phyloP scores from a whole-genome alignment of 2,888 invertebrate genomes.

The Epistrophe grossulariae region DNA sequence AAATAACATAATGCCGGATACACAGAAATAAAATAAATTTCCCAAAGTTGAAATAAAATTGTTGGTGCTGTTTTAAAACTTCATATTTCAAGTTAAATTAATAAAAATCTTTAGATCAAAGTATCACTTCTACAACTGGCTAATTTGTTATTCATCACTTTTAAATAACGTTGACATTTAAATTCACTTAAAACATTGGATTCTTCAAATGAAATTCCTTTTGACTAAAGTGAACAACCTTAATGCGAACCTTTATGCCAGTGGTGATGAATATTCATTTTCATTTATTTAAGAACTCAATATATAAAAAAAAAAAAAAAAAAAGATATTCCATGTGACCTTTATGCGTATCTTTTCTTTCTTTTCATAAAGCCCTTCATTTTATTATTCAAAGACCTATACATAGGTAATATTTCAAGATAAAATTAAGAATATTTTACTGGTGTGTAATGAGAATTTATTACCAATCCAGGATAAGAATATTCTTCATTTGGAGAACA shows the following conservation, averaged over 20 bases:
- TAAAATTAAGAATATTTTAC: constrained; percentile 23
- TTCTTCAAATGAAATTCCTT: too few species aligned
- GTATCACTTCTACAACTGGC: neutral
- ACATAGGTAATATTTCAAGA: neutral
- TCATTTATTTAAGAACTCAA: neutral
- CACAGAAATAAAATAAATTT: too few species aligned
- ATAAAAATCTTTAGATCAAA: too few species aligned
- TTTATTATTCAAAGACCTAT: neutral
- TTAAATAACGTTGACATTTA: neutral
- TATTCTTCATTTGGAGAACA: constrained; percentile 3
- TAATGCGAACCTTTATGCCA: neutral
- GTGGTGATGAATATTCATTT: constrained; percentile 18
- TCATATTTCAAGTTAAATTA: too few species aligned
- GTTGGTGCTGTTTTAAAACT: too few species aligned
- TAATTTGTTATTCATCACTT: neutral
- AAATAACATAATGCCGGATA: too few species aligned
- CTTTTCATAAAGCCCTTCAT: neutral
- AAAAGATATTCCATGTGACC: constrained; percentile 2
- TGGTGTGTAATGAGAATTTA: constrained; percentile 56
- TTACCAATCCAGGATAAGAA: constrained; percentile 32
- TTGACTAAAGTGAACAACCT: neutral
- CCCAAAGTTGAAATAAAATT: too few species aligned
- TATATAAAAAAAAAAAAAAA: neutral
- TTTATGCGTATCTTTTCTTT: neutral
- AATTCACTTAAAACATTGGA: neutral